phyloP scores from a whole-genome alignment of 2,888 invertebrate species.

The Phyllotreta cruciferae region DNA sequence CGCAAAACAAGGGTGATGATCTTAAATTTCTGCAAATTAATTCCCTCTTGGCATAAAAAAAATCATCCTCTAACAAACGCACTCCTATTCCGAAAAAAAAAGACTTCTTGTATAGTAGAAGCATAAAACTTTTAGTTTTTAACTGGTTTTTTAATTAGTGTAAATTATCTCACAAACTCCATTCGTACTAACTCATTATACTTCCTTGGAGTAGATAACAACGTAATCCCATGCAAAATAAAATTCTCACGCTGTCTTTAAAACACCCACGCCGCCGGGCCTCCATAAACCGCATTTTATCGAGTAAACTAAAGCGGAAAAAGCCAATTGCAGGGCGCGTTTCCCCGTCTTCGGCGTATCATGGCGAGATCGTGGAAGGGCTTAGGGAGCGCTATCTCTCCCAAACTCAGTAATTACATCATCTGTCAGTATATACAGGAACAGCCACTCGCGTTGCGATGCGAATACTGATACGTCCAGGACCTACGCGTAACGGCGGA shows the following conservation, averaged over 20 bases:
- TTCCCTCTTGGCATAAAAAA: no score
- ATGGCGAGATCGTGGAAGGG: constrained; percentile 8
- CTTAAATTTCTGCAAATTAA: no score
- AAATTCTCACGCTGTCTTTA: constrained; percentile 2
- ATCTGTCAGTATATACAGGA: constrained; percentile 33
- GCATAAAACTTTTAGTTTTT: no score
- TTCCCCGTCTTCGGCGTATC: constrained; percentile 9
- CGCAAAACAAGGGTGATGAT: no score
- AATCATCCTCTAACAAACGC: no score
- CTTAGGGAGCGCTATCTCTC: constrained; percentile 30
- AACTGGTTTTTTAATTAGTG: no score
- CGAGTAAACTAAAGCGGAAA: constrained; percentile 11
- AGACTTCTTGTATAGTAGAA: no score
- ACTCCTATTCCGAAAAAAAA: no score
- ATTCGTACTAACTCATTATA: background rate
- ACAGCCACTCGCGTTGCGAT: constrained; percentile 12
- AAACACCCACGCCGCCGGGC: constrained; percentile 7
- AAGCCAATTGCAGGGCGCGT: constrained; percentile 14
- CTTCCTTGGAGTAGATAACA: constrained; percentile 6
- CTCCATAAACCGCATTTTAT: constrained; percentile 15
- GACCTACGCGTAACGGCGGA: no score
- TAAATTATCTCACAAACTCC: no score
- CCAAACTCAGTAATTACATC: constrained; percentile 35
- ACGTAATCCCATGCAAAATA: constrained; percentile 14
- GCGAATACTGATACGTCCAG: constrained; percentile 11